Evolutionary conservation across 2,797 vertebrate genomes (phyloP).

Genomic region (Acanthopagrus latus): DNA sequence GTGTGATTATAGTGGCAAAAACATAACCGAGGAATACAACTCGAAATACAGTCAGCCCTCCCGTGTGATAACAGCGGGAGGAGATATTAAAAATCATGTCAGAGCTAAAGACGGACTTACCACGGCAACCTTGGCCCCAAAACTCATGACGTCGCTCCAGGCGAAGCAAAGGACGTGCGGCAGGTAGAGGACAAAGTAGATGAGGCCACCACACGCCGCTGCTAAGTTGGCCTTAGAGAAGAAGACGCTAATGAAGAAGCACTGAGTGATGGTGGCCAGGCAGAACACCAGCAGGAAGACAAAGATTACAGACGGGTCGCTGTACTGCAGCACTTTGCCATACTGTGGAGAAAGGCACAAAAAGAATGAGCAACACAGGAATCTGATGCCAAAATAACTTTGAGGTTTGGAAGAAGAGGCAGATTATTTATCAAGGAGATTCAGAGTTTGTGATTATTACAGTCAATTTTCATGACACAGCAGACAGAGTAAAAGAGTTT

Average conservation of each 20-base stretch:
- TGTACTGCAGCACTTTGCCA: constrained; percentile 95
- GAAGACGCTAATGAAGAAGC: constrained; percentile 97
- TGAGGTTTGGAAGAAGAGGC: background rate
- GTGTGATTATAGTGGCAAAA: constrained; percentile 35
- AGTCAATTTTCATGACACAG: constrained; percentile 44
- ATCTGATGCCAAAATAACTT: background rate
- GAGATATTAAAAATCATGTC: constrained; percentile 44
- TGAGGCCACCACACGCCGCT: constrained; percentile 95
- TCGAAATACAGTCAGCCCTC: constrained; percentile 16
- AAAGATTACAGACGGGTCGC: constrained; percentile 95
- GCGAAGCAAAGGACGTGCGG: constrained; percentile 93
- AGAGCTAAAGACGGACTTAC: constrained; percentile 84
- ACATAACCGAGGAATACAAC: constrained; percentile 28
- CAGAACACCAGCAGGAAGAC: constrained; percentile 94
- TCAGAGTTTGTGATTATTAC: constrained; percentile 55
- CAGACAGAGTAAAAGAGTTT: constrained; percentile 57
- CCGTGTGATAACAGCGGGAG: constrained; percentile 34
- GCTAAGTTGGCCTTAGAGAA: constrained; percentile 98
- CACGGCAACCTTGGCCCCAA: constrained; percentile 88
- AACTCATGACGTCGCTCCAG: constrained; percentile 94
- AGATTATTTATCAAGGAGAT: background rate
- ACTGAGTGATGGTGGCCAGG: constrained; percentile 92
- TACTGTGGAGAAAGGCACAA: constrained; percentile 80
- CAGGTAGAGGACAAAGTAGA: constrained; percentile 96
- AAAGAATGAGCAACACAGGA: background rate